Evolutionary conservation across 2,113 vertebrate species (phyloP).

Genomic region (Plecotus auritus): DNA sequence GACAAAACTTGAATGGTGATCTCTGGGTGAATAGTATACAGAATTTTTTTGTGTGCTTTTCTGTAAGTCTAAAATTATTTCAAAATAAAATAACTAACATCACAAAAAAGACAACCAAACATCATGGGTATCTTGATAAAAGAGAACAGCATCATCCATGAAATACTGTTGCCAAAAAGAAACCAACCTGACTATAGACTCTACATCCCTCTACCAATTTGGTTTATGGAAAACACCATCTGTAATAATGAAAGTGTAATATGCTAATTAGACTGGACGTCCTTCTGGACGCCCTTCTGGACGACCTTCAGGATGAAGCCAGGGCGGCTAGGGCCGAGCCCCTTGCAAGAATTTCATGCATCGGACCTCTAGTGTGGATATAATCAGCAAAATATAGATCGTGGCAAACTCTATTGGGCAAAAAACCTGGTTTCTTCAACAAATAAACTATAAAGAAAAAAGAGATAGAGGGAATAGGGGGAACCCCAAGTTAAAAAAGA

Average conservation of each 20-base stretch:
- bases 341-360: no score
- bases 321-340: no score
- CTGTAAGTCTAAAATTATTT: background rate
- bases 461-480: background rate
- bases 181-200: background rate
- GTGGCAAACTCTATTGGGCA: background rate
- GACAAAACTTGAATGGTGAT: background rate
- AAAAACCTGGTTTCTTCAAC: background rate
- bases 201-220: background rate
- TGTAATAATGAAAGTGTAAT: no score
- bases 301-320: no score
- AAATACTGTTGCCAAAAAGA: background rate
- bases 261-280: no score
- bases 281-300: no score
- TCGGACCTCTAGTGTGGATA: background rate
- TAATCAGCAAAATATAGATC: background rate
- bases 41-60: background rate
- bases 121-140: background rate
- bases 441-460: conserved; percentile 1
- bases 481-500: background rate
- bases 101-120: background rate
- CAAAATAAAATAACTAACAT: background rate
- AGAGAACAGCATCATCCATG: background rate
- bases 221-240: background rate
- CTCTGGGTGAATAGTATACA: background rate